Evolutionary conservation across 2,888 invertebrate species (phyloP), one percentile per base, ranked within the genome.

Genomic region (Odontomyia ornata): DNA sequence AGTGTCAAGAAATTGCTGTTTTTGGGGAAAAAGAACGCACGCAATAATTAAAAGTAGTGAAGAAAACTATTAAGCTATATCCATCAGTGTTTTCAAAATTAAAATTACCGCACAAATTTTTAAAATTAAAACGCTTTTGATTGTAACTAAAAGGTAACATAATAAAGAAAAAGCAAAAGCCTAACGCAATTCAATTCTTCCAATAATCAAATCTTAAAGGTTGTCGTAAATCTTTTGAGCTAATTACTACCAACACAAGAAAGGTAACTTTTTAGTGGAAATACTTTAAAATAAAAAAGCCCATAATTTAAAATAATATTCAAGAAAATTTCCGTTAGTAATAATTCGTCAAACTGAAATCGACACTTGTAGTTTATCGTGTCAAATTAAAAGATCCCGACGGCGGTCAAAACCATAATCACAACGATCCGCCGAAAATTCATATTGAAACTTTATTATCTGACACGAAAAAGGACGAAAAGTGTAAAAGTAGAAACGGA

Each of bases 301-400:
- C n/a, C n/a, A n/a, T n/a, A n/a, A n/a, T n/a, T n/a, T n/a, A n/a
- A n/a, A n/a, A n/a, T n/a, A n/a, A n/a, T n/a, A n/a, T n/a, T n/a
- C n/a, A n/a, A 36, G 36, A 36, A 36, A 36, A 5, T 52, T 52
- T n/a, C n/a, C 65, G 18, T 9, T 5, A n/a, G 3, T 5, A 27
- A 46, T 21, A 69, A 69, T 69, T 47, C 46, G 69, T 25, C 69
- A 69, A 69, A 69, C 69, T 69, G 69, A 69, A 69, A 69, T 69
- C 69, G 13, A 28, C 64, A 30, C 47, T 69, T 47, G 27, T 69
- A 25, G 47, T 69, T 13, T 69, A 46, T 69, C 69, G 69, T 21
- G 25, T 69, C 13, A 69, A 69, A 69, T 25, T 69, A 11, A 69
- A 69, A 69, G 69, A 47, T 69, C 69, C 69, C n/a, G 69, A 69